Conservation (phyloP, 2,113 vertebrate species). For the Epinephelus moara region DNA sequence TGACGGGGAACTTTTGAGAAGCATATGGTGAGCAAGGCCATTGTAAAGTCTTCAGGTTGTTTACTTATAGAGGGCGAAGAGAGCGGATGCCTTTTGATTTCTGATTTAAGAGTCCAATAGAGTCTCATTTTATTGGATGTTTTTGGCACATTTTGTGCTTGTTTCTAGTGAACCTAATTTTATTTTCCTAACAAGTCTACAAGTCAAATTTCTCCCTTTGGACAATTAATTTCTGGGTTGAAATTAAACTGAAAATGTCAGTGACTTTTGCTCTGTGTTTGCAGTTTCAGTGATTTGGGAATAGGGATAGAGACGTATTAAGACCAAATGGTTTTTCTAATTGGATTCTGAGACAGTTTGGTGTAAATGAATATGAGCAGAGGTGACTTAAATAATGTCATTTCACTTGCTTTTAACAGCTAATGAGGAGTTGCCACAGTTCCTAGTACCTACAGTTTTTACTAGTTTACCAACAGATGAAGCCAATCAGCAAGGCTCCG, state of each 20-base stretch:
- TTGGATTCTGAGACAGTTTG: slow-evolving; percentile 30
- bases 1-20: slow-evolving; percentile 46
- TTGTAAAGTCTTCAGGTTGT: slow-evolving; percentile 35
- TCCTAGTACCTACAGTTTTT: neutral
- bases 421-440: neutral
- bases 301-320: slow-evolving; percentile 1
- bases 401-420: neutral
- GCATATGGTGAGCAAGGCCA: slow-evolving; percentile 62
- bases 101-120: neutral
- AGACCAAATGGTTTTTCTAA: slow-evolving; percentile 16
- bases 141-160: neutral
- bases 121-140: neutral
- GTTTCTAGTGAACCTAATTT: slow-evolving; percentile 10
- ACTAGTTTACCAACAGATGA: slow-evolving; percentile 17
- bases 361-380: neutral
- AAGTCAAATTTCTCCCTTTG: slow-evolving; percentile 6
- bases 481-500: slow-evolving; percentile 8
- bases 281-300: slow-evolving; percentile 12
- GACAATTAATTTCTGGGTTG: neutral
- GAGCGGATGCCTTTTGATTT: slow-evolving; percentile 1
- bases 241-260: slow-evolving; percentile 48
- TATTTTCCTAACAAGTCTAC: slow-evolving; percentile 17
- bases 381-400: neutral
- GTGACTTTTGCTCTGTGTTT: slow-evolving; percentile 34
- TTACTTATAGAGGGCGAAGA: slow-evolving; percentile 29